These are phyloP conservation scores for Petaurus breviceps DNA, from an alignment of 2,113 vertebrate species.

Conservation along the genomic window DNA sequence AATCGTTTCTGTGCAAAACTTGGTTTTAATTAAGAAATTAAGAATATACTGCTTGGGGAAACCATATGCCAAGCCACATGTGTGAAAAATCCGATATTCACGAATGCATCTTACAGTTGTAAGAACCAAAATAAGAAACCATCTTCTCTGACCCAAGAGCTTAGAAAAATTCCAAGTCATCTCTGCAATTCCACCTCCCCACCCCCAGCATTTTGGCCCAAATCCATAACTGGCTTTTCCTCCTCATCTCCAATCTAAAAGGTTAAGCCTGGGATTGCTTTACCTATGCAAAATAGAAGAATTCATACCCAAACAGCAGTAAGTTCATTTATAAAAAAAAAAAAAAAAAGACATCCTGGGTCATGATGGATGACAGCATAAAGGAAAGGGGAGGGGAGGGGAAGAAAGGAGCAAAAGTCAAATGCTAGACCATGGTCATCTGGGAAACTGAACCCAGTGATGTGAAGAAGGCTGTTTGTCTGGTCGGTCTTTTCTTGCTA, in stretches of 20 bases:
- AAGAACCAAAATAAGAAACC: conserved; percentile 16
- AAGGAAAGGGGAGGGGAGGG: not conserved
- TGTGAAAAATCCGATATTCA: conserved; percentile 25
- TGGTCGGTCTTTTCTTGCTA: conserved; percentile 51
- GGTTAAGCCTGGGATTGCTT: conserved; percentile 26
- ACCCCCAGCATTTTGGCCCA: not conserved
- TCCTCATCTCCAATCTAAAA: not conserved
- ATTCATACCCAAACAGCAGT: conserved; percentile 48
- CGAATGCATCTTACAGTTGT: not conserved
- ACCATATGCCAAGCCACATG: conserved; percentile 35
- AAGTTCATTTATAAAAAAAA: conserved; percentile 50
- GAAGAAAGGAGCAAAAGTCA: not conserved
- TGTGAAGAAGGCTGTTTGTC: conserved; percentile 64
- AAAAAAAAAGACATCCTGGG: conserved; percentile 26
- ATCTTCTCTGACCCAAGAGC: not conserved
- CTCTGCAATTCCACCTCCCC: not conserved
- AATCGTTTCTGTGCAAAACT: conserved; percentile 60
- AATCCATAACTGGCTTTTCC: not conserved
- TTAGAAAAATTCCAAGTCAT: not conserved
- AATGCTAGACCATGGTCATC: conserved; percentile 36
- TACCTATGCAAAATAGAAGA: conserved; percentile 28
- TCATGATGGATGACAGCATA: not conserved
- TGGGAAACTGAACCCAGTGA: not conserved
- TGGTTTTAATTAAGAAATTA: conserved; percentile 52
- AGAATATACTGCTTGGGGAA: conserved; percentile 47